Conservation (phyloP, 2,888 invertebrate genomes). For the Acanthosepion lycidas region DNA sequence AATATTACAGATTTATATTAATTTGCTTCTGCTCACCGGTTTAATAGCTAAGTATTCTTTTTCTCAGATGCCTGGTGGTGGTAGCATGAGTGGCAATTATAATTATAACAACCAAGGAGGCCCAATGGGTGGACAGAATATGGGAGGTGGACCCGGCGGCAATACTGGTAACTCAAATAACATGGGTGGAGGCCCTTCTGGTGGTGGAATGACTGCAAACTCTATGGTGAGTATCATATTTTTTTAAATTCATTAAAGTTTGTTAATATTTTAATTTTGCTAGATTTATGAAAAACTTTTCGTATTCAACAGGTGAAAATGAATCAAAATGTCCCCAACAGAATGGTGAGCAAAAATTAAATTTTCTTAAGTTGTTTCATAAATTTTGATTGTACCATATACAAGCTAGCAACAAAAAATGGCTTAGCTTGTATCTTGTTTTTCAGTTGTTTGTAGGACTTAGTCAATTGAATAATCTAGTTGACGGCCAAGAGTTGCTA, state of each 20-base stretch:
- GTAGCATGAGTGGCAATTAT: slow-evolving; percentile 50
- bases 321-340: slow-evolving; percentile 46
- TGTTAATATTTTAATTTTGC: not conserved
- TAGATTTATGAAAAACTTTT: not conserved
- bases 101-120: slow-evolving; percentile 51
- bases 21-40: not conserved
- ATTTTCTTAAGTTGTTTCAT: not conserved
- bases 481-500: too few species aligned
- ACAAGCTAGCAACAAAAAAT: not conserved
- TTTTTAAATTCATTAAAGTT: not conserved
- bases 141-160: slow-evolving; percentile 54
- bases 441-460: not conserved
- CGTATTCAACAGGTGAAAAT: slow-evolving; percentile 2
- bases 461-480: not conserved
- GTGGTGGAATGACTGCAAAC: slow-evolving; percentile 42
- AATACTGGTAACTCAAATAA: slow-evolving; percentile 41
- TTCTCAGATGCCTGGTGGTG: slow-evolving; percentile 48
- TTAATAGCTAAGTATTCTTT: not conserved
- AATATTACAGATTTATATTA: too few species aligned
- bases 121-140: slow-evolving; percentile 55
- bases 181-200: slow-evolving; percentile 46
- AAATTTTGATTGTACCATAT: not conserved
- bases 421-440: not conserved
- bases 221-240: not conserved
- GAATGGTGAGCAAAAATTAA: slow-evolving; percentile 34